Base-by-base conservation (phyloP, 2,113 vertebrate genomes). In the Dasypus novemcinctus region DNA sequence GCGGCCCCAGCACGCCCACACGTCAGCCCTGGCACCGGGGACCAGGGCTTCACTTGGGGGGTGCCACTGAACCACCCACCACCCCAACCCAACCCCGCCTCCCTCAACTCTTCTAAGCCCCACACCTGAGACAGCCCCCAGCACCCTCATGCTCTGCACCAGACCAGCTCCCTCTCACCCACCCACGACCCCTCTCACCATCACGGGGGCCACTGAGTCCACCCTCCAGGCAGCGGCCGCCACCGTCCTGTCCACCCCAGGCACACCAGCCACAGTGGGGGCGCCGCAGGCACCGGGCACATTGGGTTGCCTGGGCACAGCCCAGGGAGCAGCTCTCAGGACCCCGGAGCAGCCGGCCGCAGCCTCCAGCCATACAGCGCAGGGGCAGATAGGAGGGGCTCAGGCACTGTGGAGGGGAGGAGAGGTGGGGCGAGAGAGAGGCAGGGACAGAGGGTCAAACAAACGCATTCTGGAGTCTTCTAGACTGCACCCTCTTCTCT, bases 231-330 rank as follows among this genome's bases (percentile, higher is more conserved):
- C 99, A 99, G 94, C 86, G 98, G 38, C 99, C 99, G 0, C 98
- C 98, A 5, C 99, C 99, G 3, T 99, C 99, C 87, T 98, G 99
- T 10, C 98, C 98, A 6, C 96, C 93, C 96, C 95, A 97, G 57
- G 99, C 98, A 91, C 99, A 99, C 99, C 99, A 99, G 84, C 99
- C 99, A 25, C 99, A 99, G 97, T 99, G 99, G 54, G 99, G 99
- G 84, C 99, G 98, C 79, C 98, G 98, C 66, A 99, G 98, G 97
- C 99, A 99, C 93, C 98, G 98, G 94, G 99, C 98, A 61, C 99
- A 99, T 98, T 99, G 99, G 61, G 98, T 98, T 38, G 99, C 98
- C 96, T 98, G 98, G 49, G 98, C 98, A 97, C 99, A 99, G 93
- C 99, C 98, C 5, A 99, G 98, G 43, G 99, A 98, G 96, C 99